Conservation (phyloP, 53 echinoderm and acorn worm species). For the Glandiceps talaboti region DNA sequence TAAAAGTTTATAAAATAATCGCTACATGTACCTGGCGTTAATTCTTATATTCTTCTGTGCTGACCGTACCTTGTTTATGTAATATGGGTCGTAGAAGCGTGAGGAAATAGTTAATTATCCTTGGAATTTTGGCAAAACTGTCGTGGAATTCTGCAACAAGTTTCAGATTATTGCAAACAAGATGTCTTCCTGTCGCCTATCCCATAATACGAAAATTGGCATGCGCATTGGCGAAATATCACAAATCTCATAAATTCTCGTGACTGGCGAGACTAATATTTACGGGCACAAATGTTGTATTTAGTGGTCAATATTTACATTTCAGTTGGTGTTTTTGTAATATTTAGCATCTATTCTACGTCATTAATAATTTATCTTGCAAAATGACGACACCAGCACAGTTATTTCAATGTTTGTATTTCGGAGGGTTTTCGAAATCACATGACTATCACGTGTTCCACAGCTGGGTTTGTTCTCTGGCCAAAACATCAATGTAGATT, state of each 20-base stretch:
- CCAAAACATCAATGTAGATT: no score
- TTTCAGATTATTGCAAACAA: not conserved
- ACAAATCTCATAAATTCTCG: not conserved
- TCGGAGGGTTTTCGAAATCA: no score
- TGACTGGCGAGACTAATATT: no score
- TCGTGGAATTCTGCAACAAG: not conserved
- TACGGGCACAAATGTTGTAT: no score
- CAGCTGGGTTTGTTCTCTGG: no score
- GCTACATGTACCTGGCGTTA: not conserved
- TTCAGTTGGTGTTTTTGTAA: no score
- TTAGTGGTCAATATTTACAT: no score
- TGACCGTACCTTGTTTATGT: not conserved
- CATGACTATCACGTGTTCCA: no score
- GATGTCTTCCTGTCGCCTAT: not conserved
- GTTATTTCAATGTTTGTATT: no score
- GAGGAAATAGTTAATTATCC: not conserved
- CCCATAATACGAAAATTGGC: not conserved
- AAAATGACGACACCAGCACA: no score
- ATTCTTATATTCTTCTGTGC: not conserved
- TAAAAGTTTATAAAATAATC: not conserved
- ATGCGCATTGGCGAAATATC: not conserved
- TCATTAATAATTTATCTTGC: no score
- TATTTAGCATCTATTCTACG: no score
- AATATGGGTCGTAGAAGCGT: not conserved
- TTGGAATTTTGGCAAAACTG: not conserved